phyloP scores from a whole-genome alignment of 2,888 invertebrate species.

The Eupithecia centaureata region DNA sequence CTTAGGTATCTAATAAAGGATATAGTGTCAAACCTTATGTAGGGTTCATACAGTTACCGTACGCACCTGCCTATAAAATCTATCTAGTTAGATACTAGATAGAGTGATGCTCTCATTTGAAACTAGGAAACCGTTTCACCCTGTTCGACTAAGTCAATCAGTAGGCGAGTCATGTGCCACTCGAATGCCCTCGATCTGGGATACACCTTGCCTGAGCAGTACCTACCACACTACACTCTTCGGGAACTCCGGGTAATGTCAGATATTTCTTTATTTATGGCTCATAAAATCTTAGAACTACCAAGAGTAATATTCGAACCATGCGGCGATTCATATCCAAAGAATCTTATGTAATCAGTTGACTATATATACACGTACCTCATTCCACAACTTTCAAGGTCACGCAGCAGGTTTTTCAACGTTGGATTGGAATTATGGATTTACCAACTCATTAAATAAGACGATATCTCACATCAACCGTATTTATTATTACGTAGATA shows the following conservation, averaged over 20 bases:
- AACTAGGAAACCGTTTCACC: conserved; percentile 59
- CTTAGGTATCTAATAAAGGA: conserved; percentile 1
- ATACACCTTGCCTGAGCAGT: conserved; percentile 62
- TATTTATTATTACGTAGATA: not conserved
- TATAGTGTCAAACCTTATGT: conserved; percentile 23
- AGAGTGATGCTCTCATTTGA: conserved; percentile 58
- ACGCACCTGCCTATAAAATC: not conserved
- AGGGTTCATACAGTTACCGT: not conserved
- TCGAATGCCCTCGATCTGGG: conserved; percentile 66
- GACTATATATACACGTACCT: conserved; percentile 31
- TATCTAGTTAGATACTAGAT: conserved; percentile 35
- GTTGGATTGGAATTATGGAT: conserved; percentile 30
- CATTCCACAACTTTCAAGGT: conserved; percentile 41
- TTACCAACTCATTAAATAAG: conserved; percentile 35
- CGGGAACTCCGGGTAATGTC: conserved; percentile 45
- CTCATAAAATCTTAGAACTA: conserved; percentile 38
- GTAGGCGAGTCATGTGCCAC: conserved; percentile 67
- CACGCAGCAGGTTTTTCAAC: conserved; percentile 42
- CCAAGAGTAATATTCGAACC: not conserved
- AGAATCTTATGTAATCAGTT: conserved; percentile 35
- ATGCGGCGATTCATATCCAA: conserved; percentile 19
- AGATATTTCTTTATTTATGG: conserved; percentile 49
- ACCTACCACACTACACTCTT: too few relatives aligned
- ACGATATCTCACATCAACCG: conserved; percentile 32
- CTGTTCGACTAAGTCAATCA: conserved; percentile 64